Percentiles rank a stretch among this genome's conserved stretches.
These are phyloP conservation scores for Avahi laniger DNA, from an alignment of 2,797 vertebrate genomes.

Conservation along the genomic window DNA sequence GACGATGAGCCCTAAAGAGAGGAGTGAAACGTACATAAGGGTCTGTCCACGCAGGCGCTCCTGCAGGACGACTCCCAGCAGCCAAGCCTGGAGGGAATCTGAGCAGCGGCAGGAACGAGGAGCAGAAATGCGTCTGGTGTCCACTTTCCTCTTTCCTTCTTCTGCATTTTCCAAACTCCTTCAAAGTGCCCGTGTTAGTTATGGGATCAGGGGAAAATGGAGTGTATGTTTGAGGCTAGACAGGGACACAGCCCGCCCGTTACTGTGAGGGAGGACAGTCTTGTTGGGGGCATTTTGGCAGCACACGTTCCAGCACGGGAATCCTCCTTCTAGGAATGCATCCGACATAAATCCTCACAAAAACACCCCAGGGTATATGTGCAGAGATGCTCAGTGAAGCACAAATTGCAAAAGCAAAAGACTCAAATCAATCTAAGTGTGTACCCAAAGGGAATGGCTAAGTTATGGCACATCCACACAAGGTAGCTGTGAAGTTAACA, in stretches of 20 bases:
- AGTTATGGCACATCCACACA: neutral
- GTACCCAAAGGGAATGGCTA: neutral
- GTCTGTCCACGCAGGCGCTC: rapidly evolving
- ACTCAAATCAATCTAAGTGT: neutral
- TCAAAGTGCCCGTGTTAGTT: neutral
- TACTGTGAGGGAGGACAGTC: neutral
- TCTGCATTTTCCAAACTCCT: neutral
- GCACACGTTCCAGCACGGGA: neutral
- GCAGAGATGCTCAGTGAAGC: neutral
- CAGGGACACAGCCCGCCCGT: neutral
- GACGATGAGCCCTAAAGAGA: neutral
- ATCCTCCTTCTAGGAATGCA: neutral
- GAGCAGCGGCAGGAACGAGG: neutral
- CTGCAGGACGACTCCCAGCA: rapidly evolving
- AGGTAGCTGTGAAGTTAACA: neutral
- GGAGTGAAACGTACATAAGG: rapidly evolving
- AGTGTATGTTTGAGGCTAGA: neutral
- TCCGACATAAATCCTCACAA: neutral
- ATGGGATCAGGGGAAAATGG: rapidly evolving
- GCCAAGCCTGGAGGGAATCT: neutral
- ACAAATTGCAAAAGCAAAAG: neutral
- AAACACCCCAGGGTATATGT: rapidly evolving
- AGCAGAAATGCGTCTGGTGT: too few relatives aligned
- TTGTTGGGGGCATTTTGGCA: neutral
- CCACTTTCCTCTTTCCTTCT: neutral